phyloP scores from a whole-genome alignment of 1,140 invertebrate species.

The Anthonomus grandis region DNA sequence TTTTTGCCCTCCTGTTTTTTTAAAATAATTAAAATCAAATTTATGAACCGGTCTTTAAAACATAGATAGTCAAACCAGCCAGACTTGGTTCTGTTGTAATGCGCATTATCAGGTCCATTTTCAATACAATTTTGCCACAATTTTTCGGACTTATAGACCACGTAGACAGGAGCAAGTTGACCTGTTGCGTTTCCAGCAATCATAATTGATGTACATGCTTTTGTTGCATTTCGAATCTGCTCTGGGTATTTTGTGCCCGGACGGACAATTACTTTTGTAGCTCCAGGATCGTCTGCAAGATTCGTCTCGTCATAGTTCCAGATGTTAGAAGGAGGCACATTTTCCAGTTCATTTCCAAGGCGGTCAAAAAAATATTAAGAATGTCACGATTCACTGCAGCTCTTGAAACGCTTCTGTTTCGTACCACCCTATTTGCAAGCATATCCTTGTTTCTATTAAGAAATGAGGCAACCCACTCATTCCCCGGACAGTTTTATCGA shows the following conservation, averaged over 20 bases:
- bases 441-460: not conserved
- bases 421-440: not conserved
- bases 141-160: no score
- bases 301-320: conserved; percentile 50
- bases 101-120: no score
- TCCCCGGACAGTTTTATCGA: no score
- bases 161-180: no score
- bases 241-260: conserved; percentile 46
- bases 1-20: no score
- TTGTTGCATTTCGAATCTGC: conserved; percentile 44
- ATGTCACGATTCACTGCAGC: not conserved
- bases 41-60: no score
- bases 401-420: not conserved
- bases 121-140: no score
- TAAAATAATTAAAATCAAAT: no score
- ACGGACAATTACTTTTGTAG: conserved; percentile 42
- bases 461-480: no score
- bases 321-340: conserved; percentile 33
- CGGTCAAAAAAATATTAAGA: conserved; percentile 5
- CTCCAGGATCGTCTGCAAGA: conserved; percentile 47
- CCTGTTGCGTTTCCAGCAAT: no score
- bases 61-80: no score
- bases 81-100: no score
- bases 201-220: conserved; percentile 30
- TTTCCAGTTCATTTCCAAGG: conserved; percentile 1